Evolutionary conservation across 2,113 vertebrate genomes (phyloP), one percentile per base, ranked within the genome.

Genomic region (Austrofundulus limnaeus): DNA sequence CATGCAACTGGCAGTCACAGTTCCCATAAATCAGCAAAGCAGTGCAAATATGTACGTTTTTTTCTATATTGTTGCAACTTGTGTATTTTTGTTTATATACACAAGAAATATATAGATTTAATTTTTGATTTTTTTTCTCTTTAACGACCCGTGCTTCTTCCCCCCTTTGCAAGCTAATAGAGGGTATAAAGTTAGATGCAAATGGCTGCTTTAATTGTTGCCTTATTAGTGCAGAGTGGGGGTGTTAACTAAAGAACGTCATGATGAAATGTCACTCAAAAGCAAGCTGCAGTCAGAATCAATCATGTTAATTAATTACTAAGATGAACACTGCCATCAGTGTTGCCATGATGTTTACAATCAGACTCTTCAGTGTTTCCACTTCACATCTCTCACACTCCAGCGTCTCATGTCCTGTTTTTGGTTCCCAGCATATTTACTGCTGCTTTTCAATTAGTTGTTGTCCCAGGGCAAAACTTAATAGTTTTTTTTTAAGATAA

Each of bases 121-220:
- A 24, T 60, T 50, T 48, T 52, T 20, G 39, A 55, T 39, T 46
- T 55, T 25, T 49, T 43, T 24, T 14, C 17, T 25, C 54, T 54
- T 28, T 41, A 5, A 13, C 46, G 68, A 78, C 82, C 67, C 74
- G 55, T 72, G 70, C 54, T 54, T 51, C 71, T 59, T 64, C 67
- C 51, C 71, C 70, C 70, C 51, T 51, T 69, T 28, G 1, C 59
- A 39, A 54, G 70, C 61, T 85, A 87, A 89, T 86, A 89, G 84
- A 84, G 82, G 72, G 77, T 83, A 82, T 85, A 80, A 85, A 79
- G 86, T 83, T 75, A 76, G 61, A 88, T 87, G 86, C 85, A 89
- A 87, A 89, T 86, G 83, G 81, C 80, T 83, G 85, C 84, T 88
- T 90, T 90, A 90, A 90, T 90, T 89, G 86, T 87, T 80, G 72